These are phyloP conservation scores for Bambusicola thoracicus DNA, from an alignment of 2,113 vertebrate genomes.

Conservation along the genomic window DNA sequence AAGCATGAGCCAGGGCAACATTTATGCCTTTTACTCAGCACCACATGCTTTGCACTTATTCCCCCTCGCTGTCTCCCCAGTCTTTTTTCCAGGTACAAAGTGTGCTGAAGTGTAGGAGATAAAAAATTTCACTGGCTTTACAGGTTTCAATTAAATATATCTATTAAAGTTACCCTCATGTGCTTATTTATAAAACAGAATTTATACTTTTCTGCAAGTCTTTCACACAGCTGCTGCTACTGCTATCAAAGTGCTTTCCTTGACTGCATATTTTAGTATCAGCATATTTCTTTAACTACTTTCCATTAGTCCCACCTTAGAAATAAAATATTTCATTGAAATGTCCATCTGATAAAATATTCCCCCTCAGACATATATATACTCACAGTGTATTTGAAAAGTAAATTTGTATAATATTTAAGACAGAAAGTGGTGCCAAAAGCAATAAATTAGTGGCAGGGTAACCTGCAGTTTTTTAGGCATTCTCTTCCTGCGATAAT, in stretches of 20 bases:
- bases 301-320: constrained; percentile 54
- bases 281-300: constrained; percentile 70
- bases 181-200: constrained; percentile 63
- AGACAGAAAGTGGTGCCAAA: constrained; percentile 23
- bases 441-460: constrained; percentile 45
- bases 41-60: background rate
- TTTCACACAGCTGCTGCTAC: background rate
- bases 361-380: constrained; percentile 65
- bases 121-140: constrained; percentile 30
- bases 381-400: constrained; percentile 63
- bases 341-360: constrained; percentile 72
- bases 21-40: too few species aligned
- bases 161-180: constrained; percentile 24
- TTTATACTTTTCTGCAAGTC: constrained; percentile 48
- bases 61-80: fast-evolving
- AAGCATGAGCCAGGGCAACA: background rate
- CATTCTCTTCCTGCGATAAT: background rate
- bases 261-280: constrained; percentile 63
- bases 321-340: constrained; percentile 70
- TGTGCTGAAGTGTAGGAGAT: background rate
- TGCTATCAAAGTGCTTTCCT: constrained; percentile 29
- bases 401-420: constrained; percentile 69
- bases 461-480: constrained; percentile 11
- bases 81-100: background rate
- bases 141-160: constrained; percentile 63